phyloP scores from a whole-genome alignment of 2,888 invertebrate genomes.

The Pantelozetes paolii region DNA sequence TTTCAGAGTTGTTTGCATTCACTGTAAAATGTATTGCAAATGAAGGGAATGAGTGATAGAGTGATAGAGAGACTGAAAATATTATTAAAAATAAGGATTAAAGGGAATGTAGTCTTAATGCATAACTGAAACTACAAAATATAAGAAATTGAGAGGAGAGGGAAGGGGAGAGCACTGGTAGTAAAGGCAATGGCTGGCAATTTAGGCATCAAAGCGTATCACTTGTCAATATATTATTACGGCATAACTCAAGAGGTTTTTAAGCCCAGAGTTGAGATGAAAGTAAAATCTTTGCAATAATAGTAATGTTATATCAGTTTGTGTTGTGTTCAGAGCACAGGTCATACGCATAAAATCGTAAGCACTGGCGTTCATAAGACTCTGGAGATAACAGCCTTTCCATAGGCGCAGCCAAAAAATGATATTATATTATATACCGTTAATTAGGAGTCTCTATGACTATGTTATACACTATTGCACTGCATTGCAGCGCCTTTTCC shows the following conservation, averaged over 20 bases:
- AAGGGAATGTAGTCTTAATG: constrained; percentile 11
- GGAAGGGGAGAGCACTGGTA: not conserved
- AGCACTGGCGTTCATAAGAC: constrained; percentile 9
- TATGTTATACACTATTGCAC: constrained; percentile 29
- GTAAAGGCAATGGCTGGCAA: constrained; percentile 15
- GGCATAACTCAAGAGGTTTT: constrained; percentile 26
- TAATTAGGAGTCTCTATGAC: constrained; percentile 32
- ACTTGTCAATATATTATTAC: constrained; percentile 31
- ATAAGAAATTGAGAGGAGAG: constrained; percentile 14
- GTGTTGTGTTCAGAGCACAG: constrained; percentile 4
- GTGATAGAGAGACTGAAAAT: constrained; percentile 39
- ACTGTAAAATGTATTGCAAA: constrained; percentile 33
- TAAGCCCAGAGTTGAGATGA: not conserved
- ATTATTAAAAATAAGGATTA: constrained; percentile 35
- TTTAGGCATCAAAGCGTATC: constrained; percentile 21
- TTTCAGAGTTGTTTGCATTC: constrained; percentile 19
- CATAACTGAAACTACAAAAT: constrained; percentile 12
- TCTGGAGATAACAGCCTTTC: constrained; percentile 22
- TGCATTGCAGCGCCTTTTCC: constrained; percentile 29
- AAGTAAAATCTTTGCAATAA: constrained; percentile 20
- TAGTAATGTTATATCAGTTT: constrained; percentile 21
- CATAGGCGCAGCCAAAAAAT: constrained; percentile 26
- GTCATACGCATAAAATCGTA: constrained; percentile 30
- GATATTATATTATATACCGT: constrained; percentile 34
- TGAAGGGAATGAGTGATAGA: constrained; percentile 37